phyloP scores from a whole-genome alignment of 2,113 vertebrate species.

The Myotis lucifugus region DNA sequence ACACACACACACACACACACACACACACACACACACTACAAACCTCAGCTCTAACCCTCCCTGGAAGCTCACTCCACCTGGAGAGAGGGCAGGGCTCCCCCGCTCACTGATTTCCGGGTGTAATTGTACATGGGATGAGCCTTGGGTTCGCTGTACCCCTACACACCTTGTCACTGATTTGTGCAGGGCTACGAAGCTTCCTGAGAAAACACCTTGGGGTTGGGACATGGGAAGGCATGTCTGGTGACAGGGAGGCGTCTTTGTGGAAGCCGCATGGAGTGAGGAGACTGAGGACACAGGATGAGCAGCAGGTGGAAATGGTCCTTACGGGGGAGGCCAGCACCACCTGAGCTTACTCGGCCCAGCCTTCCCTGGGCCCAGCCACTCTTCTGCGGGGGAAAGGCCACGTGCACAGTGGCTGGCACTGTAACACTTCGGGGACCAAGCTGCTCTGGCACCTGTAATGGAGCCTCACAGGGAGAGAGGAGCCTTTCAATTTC shows the following conservation, averaged over 20 bases:
- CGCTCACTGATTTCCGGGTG: background rate
- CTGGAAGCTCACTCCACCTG: background rate
- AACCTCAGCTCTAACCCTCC: background rate
- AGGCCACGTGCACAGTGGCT: fast-evolving
- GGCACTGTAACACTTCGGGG: background rate
- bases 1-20: no score
- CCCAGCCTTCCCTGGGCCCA: no score
- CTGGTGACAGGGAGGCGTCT: background rate
- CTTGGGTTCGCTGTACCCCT: background rate
- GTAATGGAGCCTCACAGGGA: background rate
- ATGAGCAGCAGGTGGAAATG: background rate
- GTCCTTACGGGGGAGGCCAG: background rate
- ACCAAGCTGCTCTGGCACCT: background rate
- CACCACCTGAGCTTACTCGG: fast-evolving
- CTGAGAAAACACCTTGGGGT: background rate
- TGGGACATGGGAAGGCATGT: background rate
- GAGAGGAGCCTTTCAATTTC: background rate
- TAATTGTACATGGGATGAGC: background rate
- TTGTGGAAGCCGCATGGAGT: background rate
- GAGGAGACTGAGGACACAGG: background rate
- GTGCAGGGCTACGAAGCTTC: background rate
- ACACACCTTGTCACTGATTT: background rate
- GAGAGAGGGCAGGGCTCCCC: background rate
- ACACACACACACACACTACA: no score
- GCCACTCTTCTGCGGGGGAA: background rate